Base-by-base conservation (phyloP, 2,888 invertebrate species). In the Luperina nickerlii region DNA sequence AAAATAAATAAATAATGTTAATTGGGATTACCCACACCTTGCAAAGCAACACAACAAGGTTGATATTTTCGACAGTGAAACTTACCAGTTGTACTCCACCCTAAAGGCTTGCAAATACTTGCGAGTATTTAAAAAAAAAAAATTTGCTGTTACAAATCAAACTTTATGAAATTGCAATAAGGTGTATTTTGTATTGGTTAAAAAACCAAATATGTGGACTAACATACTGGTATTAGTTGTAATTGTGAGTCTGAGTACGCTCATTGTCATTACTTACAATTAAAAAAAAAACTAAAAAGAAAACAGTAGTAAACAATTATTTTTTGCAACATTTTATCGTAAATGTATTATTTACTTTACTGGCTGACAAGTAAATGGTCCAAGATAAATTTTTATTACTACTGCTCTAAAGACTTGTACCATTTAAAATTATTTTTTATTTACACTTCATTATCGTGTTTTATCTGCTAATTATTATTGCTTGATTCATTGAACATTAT, bases 1-100 rank as follows among this genome's bases (percentile, higher is more conserved):
- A 27, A 70, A 72, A 81, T 81, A n/a, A 62, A 65, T 70, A 13
- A 82, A 62, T 77, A 77, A 77, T 67, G 51, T 70, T 65, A 60
- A 82, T 82, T 32, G 32, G 81, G 60, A 20, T 80, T 45, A 18
- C 7, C 45, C 38, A 75, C 45, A 68, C 45, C 75, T 81, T 62
- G 54, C 1, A 0, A 51, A 80, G 48, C 15, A 7, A 65, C 62
- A 54, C 13, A 62, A 74, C 62, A 75, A 68, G 67, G 32, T 80
- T 57, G 38, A 62, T 62, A 20, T 74, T 81, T 81, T 76, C 11
- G 60, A 8, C 45, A 62, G 15, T 42, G n/a, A 32, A 54, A 45
- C 27, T n/a, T 72, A 24, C 20, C 57, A 74, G 24, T n/a, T 51
- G 1, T 38, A 9, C 0, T 18, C 5, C 11, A 4, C 9, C 48